Conservation (phyloP, 2,888 invertebrate species). For the Parnassius mnemosyne region DNA sequence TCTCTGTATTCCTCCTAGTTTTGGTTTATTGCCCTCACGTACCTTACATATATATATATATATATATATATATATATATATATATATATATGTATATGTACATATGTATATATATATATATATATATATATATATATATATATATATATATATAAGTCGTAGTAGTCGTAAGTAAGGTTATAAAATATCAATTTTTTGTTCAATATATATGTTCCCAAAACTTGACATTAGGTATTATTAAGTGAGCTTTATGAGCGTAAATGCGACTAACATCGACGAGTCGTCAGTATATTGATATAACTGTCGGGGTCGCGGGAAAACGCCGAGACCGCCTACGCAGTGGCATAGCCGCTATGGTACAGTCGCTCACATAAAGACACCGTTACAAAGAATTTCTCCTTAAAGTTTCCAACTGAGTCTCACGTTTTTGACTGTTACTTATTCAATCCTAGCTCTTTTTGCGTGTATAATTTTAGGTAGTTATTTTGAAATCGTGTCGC, state of each 20-base stretch:
- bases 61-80: too few species aligned
- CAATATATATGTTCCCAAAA: conserved; percentile 6
- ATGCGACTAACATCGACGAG: conserved; percentile 38
- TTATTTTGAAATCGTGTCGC: too few species aligned
- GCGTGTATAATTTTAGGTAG: too few species aligned
- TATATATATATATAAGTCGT: too few species aligned
- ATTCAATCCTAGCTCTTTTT: too few species aligned
- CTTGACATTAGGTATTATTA: conserved; percentile 12
- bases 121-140: too few species aligned
- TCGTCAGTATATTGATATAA: conserved; percentile 68
- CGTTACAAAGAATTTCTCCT: conserved; percentile 11
- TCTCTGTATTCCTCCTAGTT: too few species aligned
- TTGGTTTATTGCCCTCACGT: too few species aligned
- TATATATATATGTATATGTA: too few species aligned
- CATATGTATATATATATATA: too few species aligned
- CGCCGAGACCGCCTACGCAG: conserved; percentile 62
- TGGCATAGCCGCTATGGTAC: conserved; percentile 44
- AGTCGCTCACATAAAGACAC: conserved; percentile 36
- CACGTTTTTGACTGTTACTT: too few species aligned
- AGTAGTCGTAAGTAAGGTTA: not conserved
- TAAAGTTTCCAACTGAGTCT: conserved; percentile 3
- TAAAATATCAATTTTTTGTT: conserved; percentile 11
- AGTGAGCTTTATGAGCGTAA: conserved; percentile 27
- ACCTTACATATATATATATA: too few species aligned
- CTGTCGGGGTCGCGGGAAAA: conserved; percentile 67